Evolutionary conservation across 2,888 invertebrate species (phyloP), one percentile per base, ranked within the genome.

Genomic region (Abrostola tripartita): DNA sequence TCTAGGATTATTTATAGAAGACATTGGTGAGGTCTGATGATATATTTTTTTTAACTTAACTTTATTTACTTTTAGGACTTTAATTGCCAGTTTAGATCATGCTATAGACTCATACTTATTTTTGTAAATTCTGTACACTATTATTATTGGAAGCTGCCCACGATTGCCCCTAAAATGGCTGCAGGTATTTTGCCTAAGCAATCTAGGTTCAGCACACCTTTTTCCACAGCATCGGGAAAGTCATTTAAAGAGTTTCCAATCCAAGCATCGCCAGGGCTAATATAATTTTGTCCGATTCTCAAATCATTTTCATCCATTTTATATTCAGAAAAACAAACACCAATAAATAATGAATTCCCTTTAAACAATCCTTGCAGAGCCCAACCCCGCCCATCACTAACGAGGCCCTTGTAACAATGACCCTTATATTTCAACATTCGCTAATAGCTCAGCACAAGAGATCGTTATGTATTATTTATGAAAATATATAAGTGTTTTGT

Each of bases 301-400:
- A 9, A 24, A 24, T 24, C 44, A 7, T 24, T 24, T 5, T 24
- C 8, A 9, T 47, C 8, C 12, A 5, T 12, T 12, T 40, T 7
- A 42, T 12, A 42, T 42, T 61, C 40, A 55, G 36, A 6, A 11
- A 61, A 52, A 55, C n/a, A 44, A 60, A 55, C 24, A 24, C 8
- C 36, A 9, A 35, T 41, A 35, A 53, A 35, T 62, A n/a, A 24
- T 24, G 24, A 52, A 52, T 54, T 52, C 60, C 38, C 52, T 67
- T 61, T 61, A 61, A 69, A 69, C 58, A 68, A 68, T 24, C 5
- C n/a, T 40, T 38, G 50, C n/a, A 12, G 14, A 56, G 40, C 61
- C 37, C 40, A 35, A 78, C 81, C 65, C 85, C 91, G 89, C 91
- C 91, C 84, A 78, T 78, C 63, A 41, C 87, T 92, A 91, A 92